phyloP scores from a whole-genome alignment of 2,888 invertebrate genomes.

The Tholera decimalis region DNA sequence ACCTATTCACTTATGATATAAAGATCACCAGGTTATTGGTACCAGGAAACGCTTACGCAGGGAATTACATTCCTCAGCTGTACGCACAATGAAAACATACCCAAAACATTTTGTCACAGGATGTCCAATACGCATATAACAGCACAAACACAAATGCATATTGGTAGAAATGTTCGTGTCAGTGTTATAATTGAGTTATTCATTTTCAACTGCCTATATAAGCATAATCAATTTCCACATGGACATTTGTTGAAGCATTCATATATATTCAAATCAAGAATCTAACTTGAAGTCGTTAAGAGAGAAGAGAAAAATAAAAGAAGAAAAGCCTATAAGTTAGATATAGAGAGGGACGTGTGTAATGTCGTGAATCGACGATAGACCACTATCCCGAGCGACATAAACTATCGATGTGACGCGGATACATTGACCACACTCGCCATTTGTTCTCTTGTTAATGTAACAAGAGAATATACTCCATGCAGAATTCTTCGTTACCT shows the following conservation, averaged over 20 bases:
- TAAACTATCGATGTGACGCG: slow-evolving; percentile 46
- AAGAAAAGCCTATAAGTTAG: slow-evolving; percentile 9
- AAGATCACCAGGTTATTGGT: no score
- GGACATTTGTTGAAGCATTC: not conserved
- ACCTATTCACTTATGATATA: no score
- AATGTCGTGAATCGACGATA: slow-evolving; percentile 53
- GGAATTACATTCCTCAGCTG: no score
- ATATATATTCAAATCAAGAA: not conserved
- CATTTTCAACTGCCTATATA: no score
- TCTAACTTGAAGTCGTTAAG: not conserved
- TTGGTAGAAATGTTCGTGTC: no score
- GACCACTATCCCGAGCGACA: slow-evolving; percentile 31
- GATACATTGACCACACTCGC: slow-evolving; percentile 38
- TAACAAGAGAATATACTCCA: not conserved
- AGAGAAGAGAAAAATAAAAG: not conserved
- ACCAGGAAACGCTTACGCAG: no score
- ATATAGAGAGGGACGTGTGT: slow-evolving; percentile 35
- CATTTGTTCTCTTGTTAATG: slow-evolving; percentile 23
- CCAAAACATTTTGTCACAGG: no score
- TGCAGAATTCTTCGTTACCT: not conserved
- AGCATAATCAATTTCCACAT: not conserved
- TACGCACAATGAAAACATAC: no score
- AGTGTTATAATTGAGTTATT: no score
- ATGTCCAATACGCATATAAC: no score
- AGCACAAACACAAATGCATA: no score